Evolutionary conservation across 64 coral and sea anemone genomes (phyloP), one percentile per base, ranked within the genome.

Genomic region (Anthopleura sola): DNA sequence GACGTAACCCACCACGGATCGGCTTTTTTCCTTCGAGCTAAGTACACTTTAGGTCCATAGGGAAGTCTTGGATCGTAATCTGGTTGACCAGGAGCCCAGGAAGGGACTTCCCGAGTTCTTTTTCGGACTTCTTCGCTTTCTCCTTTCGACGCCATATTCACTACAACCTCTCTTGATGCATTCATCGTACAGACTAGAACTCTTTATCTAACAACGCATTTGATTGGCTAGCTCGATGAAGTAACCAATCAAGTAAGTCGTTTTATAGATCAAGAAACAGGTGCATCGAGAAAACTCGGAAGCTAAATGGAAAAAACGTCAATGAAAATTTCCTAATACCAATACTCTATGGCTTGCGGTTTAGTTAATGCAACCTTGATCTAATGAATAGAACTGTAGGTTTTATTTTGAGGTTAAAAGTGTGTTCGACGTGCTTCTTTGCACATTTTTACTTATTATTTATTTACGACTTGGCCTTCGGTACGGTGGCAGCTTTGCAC

Each of bases 1-100:
- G 84, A 82, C 20, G 92, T 94, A 0, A 99, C 92, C 97, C 97
- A 99, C 97, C 97, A 99, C 0, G 97, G 93, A 79, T 99, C 97
- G 0, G 93, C 86, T 58, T 99, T 99, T 55, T 99, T 99, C 68
- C 86, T 82, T 23, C 97, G 94, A 44, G 97, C 90, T 75, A 99
- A 78, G 37, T 95, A 95, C 82, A 92, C 93, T 82, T 99, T 92
- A 28, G 93, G 93, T 11, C 97, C 93, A 51, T 95, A 99, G 56
- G 96, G 97, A 15, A 95, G 87, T 49, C 84, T 83, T 87, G 96
- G 96, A 82, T 99, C 92, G 77, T 99, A 99, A 85, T 94, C 93
- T 31, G 85, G 78, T 48, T 85, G 89, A 66, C 92, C 93, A 49
- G 96, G 96, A n/a, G 93, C 92, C 96, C 96, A 99, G 9, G 97